Evolutionary conservation across 1,140 invertebrate species (phyloP).

Genomic region (Mya arenaria): DNA sequence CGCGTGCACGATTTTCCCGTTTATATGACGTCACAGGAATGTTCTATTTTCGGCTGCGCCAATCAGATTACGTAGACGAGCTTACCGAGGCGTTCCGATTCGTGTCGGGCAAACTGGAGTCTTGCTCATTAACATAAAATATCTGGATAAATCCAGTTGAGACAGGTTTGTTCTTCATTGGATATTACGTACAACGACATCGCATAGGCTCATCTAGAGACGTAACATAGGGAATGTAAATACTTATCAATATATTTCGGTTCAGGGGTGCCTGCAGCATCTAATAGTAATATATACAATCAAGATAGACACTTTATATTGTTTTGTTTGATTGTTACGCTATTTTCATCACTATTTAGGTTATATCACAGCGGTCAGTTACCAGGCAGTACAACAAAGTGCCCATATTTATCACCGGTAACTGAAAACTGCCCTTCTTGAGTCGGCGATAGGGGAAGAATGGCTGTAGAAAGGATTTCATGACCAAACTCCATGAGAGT

Average conservation of each 20-base stretch:
- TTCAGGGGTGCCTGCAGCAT: conserved; percentile 35
- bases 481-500: conserved; percentile 34
- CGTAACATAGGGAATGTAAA: no score
- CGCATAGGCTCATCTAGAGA: no score
- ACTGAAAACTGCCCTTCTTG: conserved; percentile 31
- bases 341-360: conserved; percentile 28
- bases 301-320: conserved; percentile 35
- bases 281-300: conserved; percentile 35
- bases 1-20: no score
- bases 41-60: no score
- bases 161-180: no score
- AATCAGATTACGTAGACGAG: no score
- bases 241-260: conserved; percentile 36
- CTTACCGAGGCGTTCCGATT: no score
- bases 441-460: conserved; percentile 29
- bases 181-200: no score
- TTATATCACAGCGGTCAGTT: conserved; percentile 34
- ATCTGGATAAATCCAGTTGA: no score
- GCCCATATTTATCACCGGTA: conserved; percentile 31
- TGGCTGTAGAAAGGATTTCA: conserved; percentile 34
- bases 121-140: no score
- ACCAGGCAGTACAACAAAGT: conserved; percentile 32
- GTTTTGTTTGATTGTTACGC: conserved; percentile 34
- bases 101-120: no score
- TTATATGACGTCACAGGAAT: no score